A percentile compares a stretch with the other conserved stretches of the same genome.
These are phyloP conservation scores for Mantis religiosa DNA, from an alignment of 2,888 invertebrate species.

Conservation along the genomic window DNA sequence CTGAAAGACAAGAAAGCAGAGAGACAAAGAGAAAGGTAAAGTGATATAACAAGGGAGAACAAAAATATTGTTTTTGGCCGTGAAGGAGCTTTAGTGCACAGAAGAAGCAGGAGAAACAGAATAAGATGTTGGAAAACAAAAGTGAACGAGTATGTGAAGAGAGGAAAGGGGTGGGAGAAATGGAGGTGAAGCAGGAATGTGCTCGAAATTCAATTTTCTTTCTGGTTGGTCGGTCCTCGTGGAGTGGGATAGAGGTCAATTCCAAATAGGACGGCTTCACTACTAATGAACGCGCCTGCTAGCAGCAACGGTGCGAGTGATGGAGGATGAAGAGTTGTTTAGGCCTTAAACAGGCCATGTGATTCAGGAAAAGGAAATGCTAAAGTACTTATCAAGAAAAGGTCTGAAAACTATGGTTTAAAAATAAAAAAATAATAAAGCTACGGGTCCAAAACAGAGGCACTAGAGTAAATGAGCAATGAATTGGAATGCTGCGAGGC, in stretches of 20 bases:
- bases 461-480: neutral
- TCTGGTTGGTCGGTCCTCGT: neutral
- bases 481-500: too few species aligned
- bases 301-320: neutral
- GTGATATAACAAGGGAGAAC: neutral
- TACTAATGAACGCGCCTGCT: neutral
- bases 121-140: neutral
- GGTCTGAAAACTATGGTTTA: neutral
- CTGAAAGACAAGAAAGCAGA: neutral
- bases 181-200: neutral
- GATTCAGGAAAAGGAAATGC: neutral
- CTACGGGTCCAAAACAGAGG: neutral
- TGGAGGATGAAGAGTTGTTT: neutral
- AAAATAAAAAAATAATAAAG: neutral
- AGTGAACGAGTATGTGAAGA: neutral
- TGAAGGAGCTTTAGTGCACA: neutral
- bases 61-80: neutral
- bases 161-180: neutral
- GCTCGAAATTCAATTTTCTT: slow-evolving; percentile 8
- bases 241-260: neutral
- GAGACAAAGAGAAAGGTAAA: neutral
- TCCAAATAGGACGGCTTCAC: slow-evolving; percentile 6
- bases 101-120: neutral
- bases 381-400: neutral
- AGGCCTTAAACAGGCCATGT: neutral